These are phyloP conservation scores for Acestrorhynchus altus DNA, from an alignment of 2,797 vertebrate species.

Conservation along the genomic window DNA sequence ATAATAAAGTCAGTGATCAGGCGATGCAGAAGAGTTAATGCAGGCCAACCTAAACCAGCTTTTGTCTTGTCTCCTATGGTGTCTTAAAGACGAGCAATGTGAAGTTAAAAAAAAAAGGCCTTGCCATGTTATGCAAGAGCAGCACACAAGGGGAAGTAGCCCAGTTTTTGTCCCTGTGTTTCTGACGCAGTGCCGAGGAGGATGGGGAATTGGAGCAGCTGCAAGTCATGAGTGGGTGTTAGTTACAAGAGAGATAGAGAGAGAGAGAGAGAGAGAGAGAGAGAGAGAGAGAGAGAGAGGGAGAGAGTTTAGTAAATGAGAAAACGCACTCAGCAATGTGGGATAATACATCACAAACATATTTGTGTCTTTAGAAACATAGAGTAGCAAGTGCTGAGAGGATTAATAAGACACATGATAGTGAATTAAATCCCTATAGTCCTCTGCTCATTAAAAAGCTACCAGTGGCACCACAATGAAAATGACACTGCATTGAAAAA, in stretches of 20 bases:
- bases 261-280: not conserved
- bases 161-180: slow-evolving; percentile 31
- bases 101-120: slow-evolving; percentile 40
- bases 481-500: slow-evolving; percentile 37
- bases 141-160: slow-evolving; percentile 28
- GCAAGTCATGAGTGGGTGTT: slow-evolving; percentile 62
- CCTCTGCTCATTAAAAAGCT: slow-evolving; percentile 47
- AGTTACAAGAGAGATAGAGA: slow-evolving; percentile 50
- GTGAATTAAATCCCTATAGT: slow-evolving; percentile 43
- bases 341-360: slow-evolving; percentile 57
- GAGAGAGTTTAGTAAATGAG: slow-evolving; percentile 41
- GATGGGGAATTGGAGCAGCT: slow-evolving; percentile 44
- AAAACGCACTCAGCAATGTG: slow-evolving; percentile 46
- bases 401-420: slow-evolving; percentile 48
- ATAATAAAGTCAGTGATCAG: slow-evolving; percentile 52
- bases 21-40: slow-evolving; percentile 53
- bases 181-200: slow-evolving; percentile 40
- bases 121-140: slow-evolving; percentile 49
- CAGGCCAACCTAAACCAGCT: slow-evolving; percentile 48
- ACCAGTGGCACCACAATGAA: slow-evolving; percentile 43
- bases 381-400: slow-evolving; percentile 25
- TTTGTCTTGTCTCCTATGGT: not conserved
- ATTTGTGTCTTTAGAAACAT: slow-evolving; percentile 40
- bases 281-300: slow-evolving; percentile 46
- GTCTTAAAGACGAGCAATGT: slow-evolving; percentile 11